Evolutionary conservation across 2,888 invertebrate species (phyloP).

Genomic region (Eurois occulta): DNA sequence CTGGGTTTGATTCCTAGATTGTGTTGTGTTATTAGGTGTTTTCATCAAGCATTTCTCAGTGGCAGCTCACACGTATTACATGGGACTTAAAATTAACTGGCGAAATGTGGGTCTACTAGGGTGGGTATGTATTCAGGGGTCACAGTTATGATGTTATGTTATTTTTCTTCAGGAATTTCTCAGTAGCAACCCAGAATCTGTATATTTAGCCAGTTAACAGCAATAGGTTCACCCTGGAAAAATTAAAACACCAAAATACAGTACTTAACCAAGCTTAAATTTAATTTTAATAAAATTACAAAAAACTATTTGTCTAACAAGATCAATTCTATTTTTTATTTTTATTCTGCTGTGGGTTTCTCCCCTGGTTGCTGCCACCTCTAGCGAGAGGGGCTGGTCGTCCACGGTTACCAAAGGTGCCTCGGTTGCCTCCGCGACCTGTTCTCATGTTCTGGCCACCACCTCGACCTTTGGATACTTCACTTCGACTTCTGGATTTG

Average conservation of each 20-base stretch:
- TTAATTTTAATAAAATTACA: slow-evolving; percentile 45
- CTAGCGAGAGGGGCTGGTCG: slow-evolving; percentile 90
- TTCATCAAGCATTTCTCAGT: too few relatives aligned
- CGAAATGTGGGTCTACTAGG: too few relatives aligned
- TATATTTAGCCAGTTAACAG: too few relatives aligned
- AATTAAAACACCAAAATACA: slow-evolving; percentile 10
- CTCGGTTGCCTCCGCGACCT: slow-evolving; percentile 91
- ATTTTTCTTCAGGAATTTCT: too few relatives aligned
- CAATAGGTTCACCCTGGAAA: too few relatives aligned
- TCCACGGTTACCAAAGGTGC: slow-evolving; percentile 91
- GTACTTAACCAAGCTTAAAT: slow-evolving; percentile 44
- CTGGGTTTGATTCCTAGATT: too few relatives aligned
- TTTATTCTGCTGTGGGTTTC: slow-evolving; percentile 84
- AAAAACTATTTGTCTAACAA: slow-evolving; percentile 22
- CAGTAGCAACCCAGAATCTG: too few relatives aligned
- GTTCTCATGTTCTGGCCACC: slow-evolving; percentile 92
- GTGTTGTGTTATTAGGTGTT: too few relatives aligned
- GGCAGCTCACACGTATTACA: too few relatives aligned
- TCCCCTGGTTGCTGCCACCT: slow-evolving; percentile 82
- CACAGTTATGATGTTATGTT: too few relatives aligned
- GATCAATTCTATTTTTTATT: slow-evolving; percentile 78
- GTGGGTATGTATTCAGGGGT: too few relatives aligned
- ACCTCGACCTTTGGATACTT: slow-evolving; percentile 93
- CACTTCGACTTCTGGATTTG: slow-evolving; percentile 94
- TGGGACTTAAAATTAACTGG: too few relatives aligned